Evolutionary conservation across 2,888 invertebrate genomes (phyloP).

Genomic region (Thymelicus lineola): DNA sequence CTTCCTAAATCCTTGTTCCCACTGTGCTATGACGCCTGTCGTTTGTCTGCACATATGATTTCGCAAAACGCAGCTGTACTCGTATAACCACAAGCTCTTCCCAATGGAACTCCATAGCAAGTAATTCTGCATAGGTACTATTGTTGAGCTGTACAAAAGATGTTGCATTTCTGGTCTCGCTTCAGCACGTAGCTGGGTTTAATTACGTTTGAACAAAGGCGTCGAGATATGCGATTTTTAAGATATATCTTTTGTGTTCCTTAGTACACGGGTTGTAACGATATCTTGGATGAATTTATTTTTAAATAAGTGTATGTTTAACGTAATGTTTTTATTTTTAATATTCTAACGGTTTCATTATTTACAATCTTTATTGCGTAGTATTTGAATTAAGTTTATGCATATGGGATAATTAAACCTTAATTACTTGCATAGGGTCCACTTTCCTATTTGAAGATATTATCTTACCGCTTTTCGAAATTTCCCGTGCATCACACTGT

Average conservation of each 20-base stretch:
- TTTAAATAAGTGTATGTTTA: background rate
- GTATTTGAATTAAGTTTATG: too few species aligned
- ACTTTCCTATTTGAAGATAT: too few species aligned
- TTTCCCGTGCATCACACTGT: too few species aligned
- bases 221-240: conserved; percentile 43
- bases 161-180: conserved; percentile 36
- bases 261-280: conserved; percentile 31
- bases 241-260: conserved; percentile 39
- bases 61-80: background rate
- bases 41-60: background rate
- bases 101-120: background rate
- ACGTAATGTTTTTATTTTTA: background rate
- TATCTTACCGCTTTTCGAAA: too few species aligned
- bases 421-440: too few species aligned
- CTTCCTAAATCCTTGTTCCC: too few species aligned
- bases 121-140: conserved; percentile 30
- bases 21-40: too few species aligned
- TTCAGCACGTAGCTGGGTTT: conserved; percentile 33
- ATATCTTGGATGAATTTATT: conserved; percentile 22
- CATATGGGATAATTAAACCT: too few species aligned
- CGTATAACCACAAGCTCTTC: background rate
- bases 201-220: conserved; percentile 42
- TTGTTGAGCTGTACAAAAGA: conserved; percentile 34
- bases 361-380: too few species aligned
- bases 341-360: too few species aligned